These are phyloP conservation scores for Hyles vespertilio DNA, from an alignment of 1,140 invertebrate genomes.

Conservation along the genomic window DNA sequence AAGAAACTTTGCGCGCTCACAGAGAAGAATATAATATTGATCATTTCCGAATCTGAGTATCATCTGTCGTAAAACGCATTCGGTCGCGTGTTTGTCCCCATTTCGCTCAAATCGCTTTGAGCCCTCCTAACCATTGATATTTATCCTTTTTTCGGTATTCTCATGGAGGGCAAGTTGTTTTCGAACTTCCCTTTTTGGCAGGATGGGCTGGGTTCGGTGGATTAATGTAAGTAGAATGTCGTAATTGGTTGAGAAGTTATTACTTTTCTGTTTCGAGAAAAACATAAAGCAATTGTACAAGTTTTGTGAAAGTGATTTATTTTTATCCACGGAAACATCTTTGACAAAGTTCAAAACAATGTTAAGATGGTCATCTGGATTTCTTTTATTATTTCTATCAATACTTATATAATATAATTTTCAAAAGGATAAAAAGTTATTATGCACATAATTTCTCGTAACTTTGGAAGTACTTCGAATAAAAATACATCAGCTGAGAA, in stretches of 20 bases:
- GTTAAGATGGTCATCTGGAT: conserved; percentile 23
- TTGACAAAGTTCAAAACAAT: conserved; percentile 36
- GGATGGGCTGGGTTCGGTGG: conserved; percentile 41
- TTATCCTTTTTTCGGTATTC: conserved; percentile 54
- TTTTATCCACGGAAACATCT: conserved; percentile 38
- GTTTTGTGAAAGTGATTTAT: conserved; percentile 42
- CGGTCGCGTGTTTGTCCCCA: conserved; percentile 34
- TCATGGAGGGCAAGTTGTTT: conserved; percentile 50
- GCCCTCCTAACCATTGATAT: conserved; percentile 54
- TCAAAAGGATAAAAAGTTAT: too few relatives aligned
- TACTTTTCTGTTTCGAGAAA: conserved; percentile 52
- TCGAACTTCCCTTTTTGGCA: conserved; percentile 51
- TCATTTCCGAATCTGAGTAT: conserved; percentile 41
- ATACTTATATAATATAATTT: too few relatives aligned
- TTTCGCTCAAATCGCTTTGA: conserved; percentile 36
- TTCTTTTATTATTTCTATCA: conserved; percentile 45
- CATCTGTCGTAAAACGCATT: conserved; percentile 50
- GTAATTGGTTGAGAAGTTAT: conserved; percentile 59
- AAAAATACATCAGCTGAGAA: too few relatives aligned
- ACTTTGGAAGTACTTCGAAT: too few relatives aligned
- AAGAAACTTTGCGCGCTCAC: conserved; percentile 12
- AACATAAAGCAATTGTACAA: conserved; percentile 55
- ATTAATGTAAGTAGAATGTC: conserved; percentile 61
- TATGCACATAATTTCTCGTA: too few relatives aligned
- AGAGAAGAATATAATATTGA: conserved; percentile 40